Base-by-base conservation (phyloP, 2,797 vertebrate species). In the Nothura maculosa region DNA sequence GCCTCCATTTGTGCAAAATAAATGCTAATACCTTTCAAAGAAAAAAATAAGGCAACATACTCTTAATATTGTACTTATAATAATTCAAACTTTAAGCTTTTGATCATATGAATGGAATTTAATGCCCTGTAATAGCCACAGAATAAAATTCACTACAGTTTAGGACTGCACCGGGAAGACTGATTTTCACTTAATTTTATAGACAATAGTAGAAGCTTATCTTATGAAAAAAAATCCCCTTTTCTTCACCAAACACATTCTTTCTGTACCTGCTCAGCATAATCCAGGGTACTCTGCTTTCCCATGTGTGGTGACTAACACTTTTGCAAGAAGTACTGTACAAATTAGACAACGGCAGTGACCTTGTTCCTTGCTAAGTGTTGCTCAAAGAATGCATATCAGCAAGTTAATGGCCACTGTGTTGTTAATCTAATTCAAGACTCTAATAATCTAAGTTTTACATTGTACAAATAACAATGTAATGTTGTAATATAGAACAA, bases 361-460 rank as follows among this genome's bases (percentile, higher is more conserved):
- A 61, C 28, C 30, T 55, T 54, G 16, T 81, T 90, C 9, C 10
- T 20, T 54, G 22, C 21, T 22, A 30, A 79, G 14, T 1, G 1
- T 19, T 66, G 10, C 81, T 7, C 15, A 63, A 67, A 42, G 22
- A 85, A 78, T 81, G 9, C 2, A 4, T 45, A 40, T 76, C 25
- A 55, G 17, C 40, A 81, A 72, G 52, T 90, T 91, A 36, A 58
- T 1, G 5, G 8, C 17, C 13, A 54, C 43, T n/a, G 14, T 42
- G 3, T 10, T 43, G n/a, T 34, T 74, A 60, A 90, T 80, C 28
- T 74, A 58, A 19, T 32, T 90, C 27, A 75, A 70, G 6, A 42
- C 20, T 36, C 9, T 38, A 32, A 27, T 36, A 72, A 69, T 48
- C 30, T 64, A 64, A 63, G 77, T 95, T 94, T 77, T 66, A 61